Evolutionary conservation across 2,797 vertebrate genomes (phyloP).

Genomic region (Chaetodon trifasciatus): DNA sequence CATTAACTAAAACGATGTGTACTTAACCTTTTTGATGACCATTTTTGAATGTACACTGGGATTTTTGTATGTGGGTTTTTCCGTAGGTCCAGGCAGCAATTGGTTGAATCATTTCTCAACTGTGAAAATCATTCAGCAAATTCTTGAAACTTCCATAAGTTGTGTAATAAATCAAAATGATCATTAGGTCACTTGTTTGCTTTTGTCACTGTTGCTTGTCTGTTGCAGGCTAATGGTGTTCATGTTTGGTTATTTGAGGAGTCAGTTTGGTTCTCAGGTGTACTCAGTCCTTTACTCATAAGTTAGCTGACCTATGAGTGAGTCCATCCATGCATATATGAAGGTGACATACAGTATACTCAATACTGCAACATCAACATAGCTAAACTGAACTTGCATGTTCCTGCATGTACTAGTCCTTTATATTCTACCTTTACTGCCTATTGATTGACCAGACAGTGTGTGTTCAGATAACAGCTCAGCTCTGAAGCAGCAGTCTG

Average conservation of each 20-base stretch:
- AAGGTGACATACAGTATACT: neutral
- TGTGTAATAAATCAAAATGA: neutral
- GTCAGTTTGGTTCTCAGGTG: too few species aligned
- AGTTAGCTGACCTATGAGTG: too few species aligned
- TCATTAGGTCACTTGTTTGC: neutral
- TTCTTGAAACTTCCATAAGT: neutral
- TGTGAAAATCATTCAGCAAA: neutral
- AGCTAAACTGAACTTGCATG: neutral
- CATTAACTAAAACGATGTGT: neutral
- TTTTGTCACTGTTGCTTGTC: neutral
- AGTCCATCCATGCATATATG: neutral
- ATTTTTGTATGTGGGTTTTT: neutral
- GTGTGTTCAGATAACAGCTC: neutral
- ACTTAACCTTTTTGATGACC: neutral
- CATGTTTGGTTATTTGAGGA: neutral
- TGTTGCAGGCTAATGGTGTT: neutral
- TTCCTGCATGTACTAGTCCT: neutral
- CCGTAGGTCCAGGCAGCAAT: neutral
- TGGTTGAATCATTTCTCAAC: neutral
- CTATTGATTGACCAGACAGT: neutral
- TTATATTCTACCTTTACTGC: neutral
- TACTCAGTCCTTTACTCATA: too few species aligned
- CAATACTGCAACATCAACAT: neutral
- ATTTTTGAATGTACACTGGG: neutral
- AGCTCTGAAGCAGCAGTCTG: neutral